A percentile compares a stretch with the other conserved stretches of the same genome.
These are phyloP conservation scores for Hyphantria cunea DNA, from an alignment of 1,140 invertebrate species.

Conservation along the genomic window DNA sequence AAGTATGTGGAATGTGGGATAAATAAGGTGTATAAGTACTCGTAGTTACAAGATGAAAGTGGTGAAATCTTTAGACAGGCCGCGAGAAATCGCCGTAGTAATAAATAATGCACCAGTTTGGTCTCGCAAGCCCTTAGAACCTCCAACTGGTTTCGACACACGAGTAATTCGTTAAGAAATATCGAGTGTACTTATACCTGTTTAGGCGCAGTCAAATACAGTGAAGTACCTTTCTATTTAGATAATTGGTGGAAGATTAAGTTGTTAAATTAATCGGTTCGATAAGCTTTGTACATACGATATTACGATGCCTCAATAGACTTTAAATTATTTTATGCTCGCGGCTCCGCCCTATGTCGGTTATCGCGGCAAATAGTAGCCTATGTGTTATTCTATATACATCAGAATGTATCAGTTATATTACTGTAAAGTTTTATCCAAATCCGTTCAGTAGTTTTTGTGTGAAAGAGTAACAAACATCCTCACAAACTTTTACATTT, in stretches of 20 bases:
- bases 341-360: too few relatives aligned
- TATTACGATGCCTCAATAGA: too few relatives aligned
- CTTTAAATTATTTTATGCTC: too few relatives aligned
- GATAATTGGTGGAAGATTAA: conserved; percentile 27
- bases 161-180: conserved; percentile 48
- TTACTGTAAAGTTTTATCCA: too few relatives aligned
- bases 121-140: conserved; percentile 58
- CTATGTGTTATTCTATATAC: too few relatives aligned
- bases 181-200: conserved; percentile 24
- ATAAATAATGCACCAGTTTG: conserved; percentile 76
- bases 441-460: too few relatives aligned
- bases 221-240: conserved; percentile 26
- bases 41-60: conserved; percentile 72
- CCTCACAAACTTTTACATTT: too few relatives aligned
- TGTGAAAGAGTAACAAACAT: too few relatives aligned
- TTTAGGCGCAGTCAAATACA: conserved; percentile 24
- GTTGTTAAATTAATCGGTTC: conserved; percentile 22
- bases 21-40: conserved; percentile 37
- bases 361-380: too few relatives aligned
- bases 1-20: conserved; percentile 28
- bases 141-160: conserved; percentile 47
- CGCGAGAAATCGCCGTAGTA: conserved; percentile 66
- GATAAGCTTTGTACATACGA: conserved; percentile 10
- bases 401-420: too few relatives aligned
- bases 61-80: conserved; percentile 68